A percentile compares a stretch with the other conserved stretches of the same genome.
These are phyloP conservation scores for Andrena bucephala DNA, from an alignment of 2,888 invertebrate genomes.

Conservation along the genomic window DNA sequence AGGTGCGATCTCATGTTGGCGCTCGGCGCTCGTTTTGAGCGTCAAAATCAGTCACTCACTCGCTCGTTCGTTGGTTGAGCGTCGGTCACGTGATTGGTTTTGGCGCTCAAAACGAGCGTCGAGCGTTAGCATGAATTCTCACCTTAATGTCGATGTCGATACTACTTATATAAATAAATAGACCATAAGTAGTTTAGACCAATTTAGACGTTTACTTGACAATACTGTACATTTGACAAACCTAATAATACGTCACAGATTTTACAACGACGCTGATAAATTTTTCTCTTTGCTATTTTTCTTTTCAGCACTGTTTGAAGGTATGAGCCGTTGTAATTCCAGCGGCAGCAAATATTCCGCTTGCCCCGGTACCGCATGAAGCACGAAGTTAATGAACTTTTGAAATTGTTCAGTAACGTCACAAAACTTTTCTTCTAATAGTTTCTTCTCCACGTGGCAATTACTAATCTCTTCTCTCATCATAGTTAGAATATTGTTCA, in stretches of 20 bases:
- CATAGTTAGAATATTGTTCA: constrained; percentile 52
- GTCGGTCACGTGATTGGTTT: too few relatives aligned
- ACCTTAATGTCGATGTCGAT: too few relatives aligned
- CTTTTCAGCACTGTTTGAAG: constrained; percentile 2
- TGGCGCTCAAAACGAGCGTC: too few relatives aligned
- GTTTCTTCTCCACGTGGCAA: constrained; percentile 47
- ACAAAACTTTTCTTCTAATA: constrained; percentile 82
- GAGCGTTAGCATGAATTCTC: too few relatives aligned
- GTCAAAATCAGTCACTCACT: too few relatives aligned
- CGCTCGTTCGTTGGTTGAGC: too few relatives aligned
- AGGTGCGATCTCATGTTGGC: too few relatives aligned
- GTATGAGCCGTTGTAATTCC: constrained; percentile 28
- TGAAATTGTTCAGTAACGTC: constrained; percentile 85
- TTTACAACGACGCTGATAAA: not conserved
- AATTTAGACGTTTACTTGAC: not conserved
- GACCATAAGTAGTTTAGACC: not conserved
- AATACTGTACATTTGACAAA: not conserved
- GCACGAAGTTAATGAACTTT: constrained; percentile 85
- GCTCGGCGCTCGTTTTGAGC: too few relatives aligned
- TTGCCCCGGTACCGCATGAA: constrained; percentile 85
- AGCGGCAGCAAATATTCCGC: constrained; percentile 84
- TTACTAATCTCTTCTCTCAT: constrained; percentile 50
- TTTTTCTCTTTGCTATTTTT: not conserved
- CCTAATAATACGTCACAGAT: not conserved
- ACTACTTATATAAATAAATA: too few relatives aligned